Conservation (phyloP, 2,113 vertebrate genomes). For the Urocolius indicus region DNA sequence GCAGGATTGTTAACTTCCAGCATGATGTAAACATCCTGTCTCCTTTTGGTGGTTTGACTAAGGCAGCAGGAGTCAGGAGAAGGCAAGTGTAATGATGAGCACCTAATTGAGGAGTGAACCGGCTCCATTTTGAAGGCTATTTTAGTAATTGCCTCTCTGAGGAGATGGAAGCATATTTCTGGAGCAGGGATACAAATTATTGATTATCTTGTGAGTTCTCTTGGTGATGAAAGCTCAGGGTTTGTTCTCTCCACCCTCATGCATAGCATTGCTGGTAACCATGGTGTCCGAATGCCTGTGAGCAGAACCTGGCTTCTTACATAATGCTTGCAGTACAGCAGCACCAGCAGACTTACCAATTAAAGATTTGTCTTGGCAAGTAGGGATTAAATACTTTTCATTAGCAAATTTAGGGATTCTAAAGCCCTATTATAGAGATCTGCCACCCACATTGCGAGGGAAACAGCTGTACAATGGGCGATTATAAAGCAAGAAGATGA, state of each 20-base stretch:
- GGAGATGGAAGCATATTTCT: not conserved
- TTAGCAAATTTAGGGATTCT: conserved; percentile 51
- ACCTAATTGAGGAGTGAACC: not conserved
- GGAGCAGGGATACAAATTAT: not conserved
- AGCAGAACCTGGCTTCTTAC: not conserved
- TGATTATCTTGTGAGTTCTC: not conserved
- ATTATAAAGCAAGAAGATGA: conserved; percentile 39
- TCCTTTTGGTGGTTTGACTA: not conserved
- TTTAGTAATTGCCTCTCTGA: not conserved
- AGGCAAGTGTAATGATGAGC: fast-evolving
- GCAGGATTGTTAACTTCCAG: not conserved
- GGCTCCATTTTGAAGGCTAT: not conserved
- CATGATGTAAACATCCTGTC: not conserved
- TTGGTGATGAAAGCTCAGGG: not conserved
- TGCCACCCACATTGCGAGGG: not conserved
- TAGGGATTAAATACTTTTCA: conserved; percentile 51
- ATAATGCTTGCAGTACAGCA: not conserved
- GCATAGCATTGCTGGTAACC: not conserved
- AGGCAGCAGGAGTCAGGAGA: not conserved
- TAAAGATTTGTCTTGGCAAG: not conserved
- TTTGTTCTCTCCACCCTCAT: not conserved
- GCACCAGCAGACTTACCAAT: conserved; percentile 13
- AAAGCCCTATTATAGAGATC: conserved; percentile 35
- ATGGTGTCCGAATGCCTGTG: not conserved
- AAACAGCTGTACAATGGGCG: conserved; percentile 9